Base-by-base conservation (phyloP, 2,113 vertebrate species). In the Gila orcuttii region DNA sequence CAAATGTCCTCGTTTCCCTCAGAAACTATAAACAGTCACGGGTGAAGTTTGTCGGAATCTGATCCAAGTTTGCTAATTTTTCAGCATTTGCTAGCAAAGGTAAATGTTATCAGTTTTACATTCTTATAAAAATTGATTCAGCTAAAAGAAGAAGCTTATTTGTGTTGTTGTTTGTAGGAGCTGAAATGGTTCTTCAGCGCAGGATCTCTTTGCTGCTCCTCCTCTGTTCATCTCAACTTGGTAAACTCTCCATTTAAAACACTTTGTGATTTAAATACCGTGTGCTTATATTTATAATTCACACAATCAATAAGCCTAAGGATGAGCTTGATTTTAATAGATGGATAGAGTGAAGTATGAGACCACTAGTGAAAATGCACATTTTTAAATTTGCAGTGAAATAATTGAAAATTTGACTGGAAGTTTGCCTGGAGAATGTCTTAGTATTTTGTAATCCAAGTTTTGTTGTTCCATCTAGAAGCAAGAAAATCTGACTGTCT, bases 101-200 rank as follows among this genome's bases (percentile, higher is more conserved):
- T 81, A 62, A 80, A 45, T 11, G 23, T 25, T 7, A n/a, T 62
- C 39, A 17, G 52, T 45, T 62, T 45, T 28, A 28, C 12, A 6
- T 64, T 19, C 5, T 25, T 45, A 23, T 9, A 19, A 12, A 45
- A 64, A n/a, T 5, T 1, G 10, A 25, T 25, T 13, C 25, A 74
- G 6, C 10, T 47, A 21, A 36, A 36, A 19, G 1, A 23, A 39
- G n/a, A n/a, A n/a, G n/a, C n/a, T n/a, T 45, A 11, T 19, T 9
- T 28, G 36, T 60, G 9, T 28, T 45, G 11, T 59, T 59, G 33
- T 45, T 64, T 64, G 12, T 15, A 82, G 80, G 64, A 31, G 19
- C 11, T 36, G 45, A 68, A n/a, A 82, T 82, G 80, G 45, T 8
- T 82, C 64, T 82, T 82, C 28, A 33, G 15, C 11, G 2, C 28